phyloP scores from a whole-genome alignment of 1,140 invertebrate species.

The Diploscapter pachys region DNA sequence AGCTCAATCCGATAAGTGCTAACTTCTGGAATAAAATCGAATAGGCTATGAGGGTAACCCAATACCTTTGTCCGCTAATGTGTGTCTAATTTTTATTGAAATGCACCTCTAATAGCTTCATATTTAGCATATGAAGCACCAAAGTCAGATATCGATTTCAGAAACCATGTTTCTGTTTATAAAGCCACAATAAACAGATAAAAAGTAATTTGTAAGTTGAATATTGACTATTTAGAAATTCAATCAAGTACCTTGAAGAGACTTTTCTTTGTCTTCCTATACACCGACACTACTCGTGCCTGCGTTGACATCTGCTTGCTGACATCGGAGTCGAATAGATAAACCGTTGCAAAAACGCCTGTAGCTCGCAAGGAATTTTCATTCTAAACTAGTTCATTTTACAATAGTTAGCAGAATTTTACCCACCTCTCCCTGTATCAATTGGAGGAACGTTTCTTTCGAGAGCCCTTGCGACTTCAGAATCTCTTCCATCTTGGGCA shows the following conservation, averaged over 20 bases:
- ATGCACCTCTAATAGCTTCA: constrained; percentile 18
- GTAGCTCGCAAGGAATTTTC: constrained; percentile 49
- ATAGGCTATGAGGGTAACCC: no score
- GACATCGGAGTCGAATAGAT: constrained; percentile 57
- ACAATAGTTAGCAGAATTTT: background rate
- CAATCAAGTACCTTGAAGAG: constrained; percentile 44
- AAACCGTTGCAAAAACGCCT: constrained; percentile 56
- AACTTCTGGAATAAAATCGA: no score
- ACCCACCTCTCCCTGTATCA: constrained; percentile 54
- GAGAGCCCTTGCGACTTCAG: constrained; percentile 52
- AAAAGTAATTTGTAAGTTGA: constrained; percentile 30
- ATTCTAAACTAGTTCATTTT: constrained; percentile 39
- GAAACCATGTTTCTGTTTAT: no score
- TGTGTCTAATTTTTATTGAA: no score
- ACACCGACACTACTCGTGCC: constrained; percentile 49
- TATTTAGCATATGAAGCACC: no score
- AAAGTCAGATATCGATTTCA: no score
- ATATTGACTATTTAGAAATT: constrained; percentile 31
- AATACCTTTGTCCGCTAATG: no score
- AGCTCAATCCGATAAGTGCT: no score
- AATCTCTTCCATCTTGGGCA: constrained; percentile 56
- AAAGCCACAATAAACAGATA: no score
- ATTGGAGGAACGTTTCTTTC: constrained; percentile 51
- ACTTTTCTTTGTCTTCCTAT: constrained; percentile 51
- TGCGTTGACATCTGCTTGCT: constrained; percentile 54